A percentile compares a stretch with the other conserved stretches of the same genome.
phyloP scores from a whole-genome alignment of 2,888 invertebrate genomes.

The Drosophila subsilvestris region DNA sequence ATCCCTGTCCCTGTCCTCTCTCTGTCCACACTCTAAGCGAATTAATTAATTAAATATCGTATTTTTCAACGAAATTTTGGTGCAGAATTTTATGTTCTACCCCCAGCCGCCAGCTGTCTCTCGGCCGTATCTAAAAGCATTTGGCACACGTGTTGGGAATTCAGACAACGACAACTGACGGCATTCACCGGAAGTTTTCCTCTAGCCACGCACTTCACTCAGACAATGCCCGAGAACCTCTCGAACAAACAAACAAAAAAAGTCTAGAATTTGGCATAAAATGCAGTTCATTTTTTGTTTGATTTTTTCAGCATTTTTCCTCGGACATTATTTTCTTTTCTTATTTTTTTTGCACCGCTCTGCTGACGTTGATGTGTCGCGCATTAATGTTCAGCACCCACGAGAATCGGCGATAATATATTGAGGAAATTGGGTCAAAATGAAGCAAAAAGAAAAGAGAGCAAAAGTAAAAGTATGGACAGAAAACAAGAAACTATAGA shows the following conservation, averaged over 20 bases:
- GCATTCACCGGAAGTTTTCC: conserved; percentile 65
- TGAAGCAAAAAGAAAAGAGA: conserved; percentile 46
- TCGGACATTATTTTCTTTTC: conserved; percentile 20
- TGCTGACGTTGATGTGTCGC: conserved; percentile 70
- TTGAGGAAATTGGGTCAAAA: conserved; percentile 71
- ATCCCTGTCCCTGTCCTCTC: conserved; percentile 11
- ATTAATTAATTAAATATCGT: conserved; percentile 60
- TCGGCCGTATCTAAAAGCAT: conserved; percentile 28
- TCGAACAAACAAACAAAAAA: conserved; percentile 16
- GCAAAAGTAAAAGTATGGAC: conserved; percentile 2
- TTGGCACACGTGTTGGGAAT: conserved; percentile 67
- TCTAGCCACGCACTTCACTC: conserved; percentile 40
- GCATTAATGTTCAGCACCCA: conserved; percentile 63
- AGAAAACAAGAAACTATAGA: conserved; percentile 1
- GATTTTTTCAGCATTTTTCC: conserved; percentile 32
- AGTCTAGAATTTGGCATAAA: conserved; percentile 65
- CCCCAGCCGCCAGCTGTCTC: conserved; percentile 34
- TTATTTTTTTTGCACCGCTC: conserved; percentile 65
- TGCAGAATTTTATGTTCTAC: conserved; percentile 31
- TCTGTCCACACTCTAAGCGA: conserved; percentile 16
- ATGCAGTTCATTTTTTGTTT: conserved; percentile 60
- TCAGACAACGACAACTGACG: conserved; percentile 42
- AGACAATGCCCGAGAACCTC: conserved; percentile 23
- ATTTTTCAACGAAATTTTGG: conserved; percentile 34
- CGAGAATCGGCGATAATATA: conserved; percentile 48